A percentile compares a stretch with the other conserved stretches of the same genome.
Evolutionary conservation across 2,797 vertebrate genomes (phyloP).

Genomic region (Tauraco hartlaubi): DNA sequence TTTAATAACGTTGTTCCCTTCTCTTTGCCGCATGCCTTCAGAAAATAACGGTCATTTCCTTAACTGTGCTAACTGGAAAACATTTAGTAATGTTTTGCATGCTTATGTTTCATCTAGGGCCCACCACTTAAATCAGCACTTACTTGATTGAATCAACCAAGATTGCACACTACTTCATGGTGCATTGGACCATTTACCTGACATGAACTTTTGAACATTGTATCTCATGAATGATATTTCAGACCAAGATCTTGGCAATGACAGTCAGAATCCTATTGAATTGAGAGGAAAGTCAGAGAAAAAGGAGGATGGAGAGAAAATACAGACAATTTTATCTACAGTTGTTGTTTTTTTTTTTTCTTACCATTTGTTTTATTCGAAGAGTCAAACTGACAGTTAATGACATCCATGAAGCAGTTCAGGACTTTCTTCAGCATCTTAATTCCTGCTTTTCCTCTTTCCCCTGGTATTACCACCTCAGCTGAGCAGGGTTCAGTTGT

Average conservation of each 20-base stretch:
- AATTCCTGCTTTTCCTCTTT: neutral
- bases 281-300: neutral
- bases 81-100: neutral
- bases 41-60: neutral
- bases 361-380: neutral
- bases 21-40: neutral
- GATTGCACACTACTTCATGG: neutral
- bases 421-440: neutral
- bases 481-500: neutral
- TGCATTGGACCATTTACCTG: neutral
- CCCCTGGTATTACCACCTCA: neutral
- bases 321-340: neutral
- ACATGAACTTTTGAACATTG: neutral
- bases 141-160: neutral
- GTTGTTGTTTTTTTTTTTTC: neutral
- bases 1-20: neutral
- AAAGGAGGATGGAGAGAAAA: neutral
- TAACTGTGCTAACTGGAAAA: neutral
- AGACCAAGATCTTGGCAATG: neutral
- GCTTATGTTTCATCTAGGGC: neutral
- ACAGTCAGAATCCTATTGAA: neutral
- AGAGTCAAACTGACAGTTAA: neutral
- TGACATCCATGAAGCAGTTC: neutral
- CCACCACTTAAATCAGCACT: neutral
- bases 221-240: neutral